Evolutionary conservation across 2,888 invertebrate species (phyloP).

Genomic region (Anticlea derivata): DNA sequence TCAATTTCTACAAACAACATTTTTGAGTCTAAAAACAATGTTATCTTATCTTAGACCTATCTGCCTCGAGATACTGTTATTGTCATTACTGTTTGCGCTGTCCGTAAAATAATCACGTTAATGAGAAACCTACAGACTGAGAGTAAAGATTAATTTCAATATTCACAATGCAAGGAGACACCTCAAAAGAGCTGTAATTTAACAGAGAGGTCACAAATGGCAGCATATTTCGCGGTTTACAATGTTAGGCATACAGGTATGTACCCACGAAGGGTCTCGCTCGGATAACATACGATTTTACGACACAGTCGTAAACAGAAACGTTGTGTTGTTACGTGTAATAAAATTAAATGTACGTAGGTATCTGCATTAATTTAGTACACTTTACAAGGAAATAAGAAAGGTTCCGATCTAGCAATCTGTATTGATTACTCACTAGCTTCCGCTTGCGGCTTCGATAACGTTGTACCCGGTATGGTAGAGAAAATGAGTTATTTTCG

Average conservation of each 20-base stretch:
- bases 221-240: constrained; percentile 24
- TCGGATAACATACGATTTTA: constrained; percentile 36
- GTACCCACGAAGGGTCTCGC: constrained; percentile 33
- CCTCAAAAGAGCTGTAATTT: constrained; percentile 6
- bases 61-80: too few species aligned
- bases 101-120: too few species aligned
- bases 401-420: too few species aligned
- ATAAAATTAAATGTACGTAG: constrained; percentile 32
- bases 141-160: background rate
- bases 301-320: constrained; percentile 35
- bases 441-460: too few species aligned
- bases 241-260: constrained; percentile 34
- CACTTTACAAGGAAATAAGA: background rate
- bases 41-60: background rate
- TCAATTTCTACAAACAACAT: background rate
- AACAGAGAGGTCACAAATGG: constrained; percentile 11
- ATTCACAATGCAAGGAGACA: background rate
- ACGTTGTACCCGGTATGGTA: too few species aligned
- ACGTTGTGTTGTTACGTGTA: constrained; percentile 32
- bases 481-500: too few species aligned
- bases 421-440: too few species aligned
- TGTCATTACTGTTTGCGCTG: too few species aligned
- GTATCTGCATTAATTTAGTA: constrained; percentile 24
- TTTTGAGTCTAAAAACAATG: background rate
- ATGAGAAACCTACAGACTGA: too few species aligned